Evolutionary conservation across 2,888 invertebrate species (phyloP), one percentile per base, ranked within the genome.

Genomic region (Drosophila neonasuta): DNA sequence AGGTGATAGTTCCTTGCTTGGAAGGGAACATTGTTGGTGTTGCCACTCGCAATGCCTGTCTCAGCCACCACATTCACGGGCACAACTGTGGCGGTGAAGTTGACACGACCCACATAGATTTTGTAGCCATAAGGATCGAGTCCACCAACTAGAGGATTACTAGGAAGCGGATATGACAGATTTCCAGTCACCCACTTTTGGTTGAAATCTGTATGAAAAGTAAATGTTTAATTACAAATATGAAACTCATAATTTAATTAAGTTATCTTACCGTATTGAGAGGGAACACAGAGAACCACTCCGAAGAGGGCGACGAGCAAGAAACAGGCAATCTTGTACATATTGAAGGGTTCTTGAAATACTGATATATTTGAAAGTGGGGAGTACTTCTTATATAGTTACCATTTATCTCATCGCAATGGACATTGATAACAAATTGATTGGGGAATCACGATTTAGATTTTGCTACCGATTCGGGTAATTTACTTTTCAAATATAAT

Each of bases 11-110:
- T 34, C n/a, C 36, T 56, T 46, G 13, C n/a, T 6, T 55, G 70
- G 34, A 54, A 42, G 2, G 42, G 32, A 0, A 44, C 1, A 4
- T 34, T 29, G 1, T 66, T 63, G 3, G 65, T 74, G 32, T 73
- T 73, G 45, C 65, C 74, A 17, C 51, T 55, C 15, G 79, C 77
- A 1, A 50, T 24, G 6, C 82, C 79, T 6, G 68, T 64, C 29
- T 81, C 79, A 5, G 68, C 68, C 4, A 76, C 52, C 1, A 79
- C 74, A 45, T 82, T 74, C 8, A 71, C 66, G 10, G 79, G 82
- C 11, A 74, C 36, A 29, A 79, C 39, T 8, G 51, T 42, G 3
- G 20, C 68, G 9, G 5, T 9, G 41, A 52, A 55, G 50, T 64
- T 77, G 2, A 46, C 50, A 10, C 79, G 79, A 5, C 74, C 82